Conservation (phyloP, 64 coral and sea anemone species). For the Acropora yongei region DNA sequence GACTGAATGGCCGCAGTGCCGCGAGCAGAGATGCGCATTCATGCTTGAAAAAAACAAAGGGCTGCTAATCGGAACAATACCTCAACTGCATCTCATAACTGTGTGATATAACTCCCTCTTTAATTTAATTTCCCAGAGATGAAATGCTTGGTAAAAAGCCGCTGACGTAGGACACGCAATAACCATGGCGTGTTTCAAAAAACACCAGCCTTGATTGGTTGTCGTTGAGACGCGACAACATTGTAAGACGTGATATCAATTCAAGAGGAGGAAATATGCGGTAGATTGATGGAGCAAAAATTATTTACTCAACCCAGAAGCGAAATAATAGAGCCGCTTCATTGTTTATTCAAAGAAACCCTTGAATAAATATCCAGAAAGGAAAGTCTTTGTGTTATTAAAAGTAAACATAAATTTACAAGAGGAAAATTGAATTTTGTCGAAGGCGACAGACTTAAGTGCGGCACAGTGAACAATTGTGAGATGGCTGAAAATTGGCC, state of each 20-base stretch:
- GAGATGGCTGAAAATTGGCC: background rate
- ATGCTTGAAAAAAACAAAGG: slow-evolving; percentile 21
- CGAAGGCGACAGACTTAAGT: background rate
- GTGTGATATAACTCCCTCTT: no score
- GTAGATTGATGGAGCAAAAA: background rate
- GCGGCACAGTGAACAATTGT: background rate
- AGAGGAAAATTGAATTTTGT: background rate
- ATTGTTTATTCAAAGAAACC: slow-evolving; percentile 32
- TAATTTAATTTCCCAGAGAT: background rate
- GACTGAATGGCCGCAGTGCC: background rate
- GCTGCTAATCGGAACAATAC: background rate
- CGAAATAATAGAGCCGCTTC: background rate
- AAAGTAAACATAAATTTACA: background rate
- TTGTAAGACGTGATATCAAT: background rate
- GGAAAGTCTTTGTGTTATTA: background rate
- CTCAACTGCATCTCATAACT: background rate
- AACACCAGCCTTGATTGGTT: background rate
- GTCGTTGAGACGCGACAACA: background rate
- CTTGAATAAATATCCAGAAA: background rate
- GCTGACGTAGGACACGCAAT: no score
- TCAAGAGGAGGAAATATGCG: background rate
- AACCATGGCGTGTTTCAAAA: background rate
- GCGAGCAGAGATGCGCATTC: background rate
- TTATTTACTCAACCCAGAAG: slow-evolving; percentile 3
- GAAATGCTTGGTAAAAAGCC: background rate